Base-by-base conservation (phyloP, 1,140 invertebrate species). In the Drosophila azteca region DNA sequence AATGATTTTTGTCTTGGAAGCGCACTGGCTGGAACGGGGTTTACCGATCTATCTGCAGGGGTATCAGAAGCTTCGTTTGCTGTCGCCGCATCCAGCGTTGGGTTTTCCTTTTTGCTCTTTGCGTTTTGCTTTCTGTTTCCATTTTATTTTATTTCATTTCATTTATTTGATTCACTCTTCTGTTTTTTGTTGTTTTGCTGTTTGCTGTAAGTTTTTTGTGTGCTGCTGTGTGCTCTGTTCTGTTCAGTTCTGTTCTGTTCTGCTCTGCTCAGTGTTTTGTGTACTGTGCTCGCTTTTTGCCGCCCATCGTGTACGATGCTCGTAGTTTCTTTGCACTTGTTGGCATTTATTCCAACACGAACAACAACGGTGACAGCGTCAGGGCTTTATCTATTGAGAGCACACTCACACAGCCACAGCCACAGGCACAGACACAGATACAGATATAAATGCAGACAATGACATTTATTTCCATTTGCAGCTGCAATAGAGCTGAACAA, bases 401-500 rank as follows among this genome's bases (percentile, higher is more conserved):
- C 63, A 66, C 13, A 62, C 29, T 17, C 53, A 49, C 48, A 58
- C 59, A 44, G 39, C 41, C 15, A 49, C 29, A 26, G 8, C 24
- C 4, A 31, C 44, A 45, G 20, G 9, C 9, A 43, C 52, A 5
- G 9, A 60, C n/a, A 43, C 29, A 55, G n/a, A n/a, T 31, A 20
- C 15, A 13, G 1, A 43, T 41, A n/a, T 22, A 24, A n/a, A 39
- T 39, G 31, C 46, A 41, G 51, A 64, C 59, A 57, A 60, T 64
- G 70, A 76, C 80, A 83, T 84, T 83, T 76, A 69, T 72, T 84
- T 76, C 63, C 65, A 76, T 84, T 84, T 84, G 48, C 41, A 62
- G 46, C 46, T 78, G 73, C 74, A 79, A 48, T 58, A 53, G 31
- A 50, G 46, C 41, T 48, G 57, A 8, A 2, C 17, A 62, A 44